Evolutionary conservation across 1,140 invertebrate species (phyloP).

Genomic region (Pygmarrhopalites habei): DNA sequence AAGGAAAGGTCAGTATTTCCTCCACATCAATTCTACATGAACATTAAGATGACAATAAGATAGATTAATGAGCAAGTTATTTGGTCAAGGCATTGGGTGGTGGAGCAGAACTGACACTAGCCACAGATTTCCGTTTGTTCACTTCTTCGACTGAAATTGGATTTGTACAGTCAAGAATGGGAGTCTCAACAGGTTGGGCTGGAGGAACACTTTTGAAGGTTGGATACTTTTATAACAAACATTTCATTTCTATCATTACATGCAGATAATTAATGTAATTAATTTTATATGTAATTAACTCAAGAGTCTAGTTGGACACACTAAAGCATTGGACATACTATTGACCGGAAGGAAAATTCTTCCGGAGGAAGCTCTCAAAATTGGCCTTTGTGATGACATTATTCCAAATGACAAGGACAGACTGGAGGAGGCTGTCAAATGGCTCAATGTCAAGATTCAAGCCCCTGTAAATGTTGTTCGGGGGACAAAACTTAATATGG

Average conservation of each 20-base stretch:
- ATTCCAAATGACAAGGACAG: conserved; percentile 37
- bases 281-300: no score
- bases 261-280: no score
- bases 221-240: no score
- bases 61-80: no score
- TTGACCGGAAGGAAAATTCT: conserved; percentile 41
- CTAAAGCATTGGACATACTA: conserved; percentile 47
- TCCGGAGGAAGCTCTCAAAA: conserved; percentile 43
- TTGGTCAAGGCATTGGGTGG: conserved; percentile 49
- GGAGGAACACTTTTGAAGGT: conserved; percentile 49
- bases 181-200: conserved; percentile 54
- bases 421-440: conserved; percentile 40
- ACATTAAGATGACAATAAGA: no score
- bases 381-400: conserved; percentile 44
- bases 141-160: conserved; percentile 41
- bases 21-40: no score
- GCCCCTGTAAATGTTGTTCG: conserved; percentile 41
- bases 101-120: conserved; percentile 52
- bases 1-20: conserved; percentile 46
- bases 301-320: conserved; percentile 46
- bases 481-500: conserved; percentile 46
- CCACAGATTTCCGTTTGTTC: conserved; percentile 53
- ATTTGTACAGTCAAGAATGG: conserved; percentile 55
- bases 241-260: no score
- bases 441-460: conserved; percentile 43